phyloP scores from a whole-genome alignment of 2,113 vertebrate species.

The Dipodomys ordii region DNA sequence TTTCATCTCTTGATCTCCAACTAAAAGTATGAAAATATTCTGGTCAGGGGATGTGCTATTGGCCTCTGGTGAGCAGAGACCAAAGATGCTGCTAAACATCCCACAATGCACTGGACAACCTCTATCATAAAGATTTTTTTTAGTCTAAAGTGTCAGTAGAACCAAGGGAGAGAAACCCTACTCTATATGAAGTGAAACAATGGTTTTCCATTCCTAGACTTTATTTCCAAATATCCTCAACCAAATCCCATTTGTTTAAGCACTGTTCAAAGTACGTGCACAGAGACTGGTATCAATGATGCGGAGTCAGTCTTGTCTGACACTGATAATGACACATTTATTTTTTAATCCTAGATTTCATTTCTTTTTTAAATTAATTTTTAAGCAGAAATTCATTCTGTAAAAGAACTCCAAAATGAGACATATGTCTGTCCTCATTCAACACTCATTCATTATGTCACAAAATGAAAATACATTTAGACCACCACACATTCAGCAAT shows the following conservation, averaged over 20 bases:
- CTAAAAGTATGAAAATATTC: background rate
- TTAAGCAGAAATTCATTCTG: conserved; percentile 27
- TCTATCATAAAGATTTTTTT: background rate
- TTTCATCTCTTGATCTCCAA: background rate
- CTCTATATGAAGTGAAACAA: conserved; percentile 17
- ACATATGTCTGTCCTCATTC: conserved; percentile 4
- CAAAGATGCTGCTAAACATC: background rate
- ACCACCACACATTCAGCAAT: background rate
- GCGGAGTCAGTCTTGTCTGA: background rate
- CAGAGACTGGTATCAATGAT: background rate
- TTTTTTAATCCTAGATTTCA: background rate
- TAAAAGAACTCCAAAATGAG: conserved; percentile 22
- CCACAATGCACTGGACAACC: background rate
- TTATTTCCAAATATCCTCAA: conserved; percentile 12
- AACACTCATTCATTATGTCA: conserved; percentile 2
- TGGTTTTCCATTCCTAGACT: background rate
- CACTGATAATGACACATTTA: background rate
- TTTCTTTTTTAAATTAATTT: background rate
- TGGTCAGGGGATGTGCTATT: background rate
- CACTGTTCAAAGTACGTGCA: background rate
- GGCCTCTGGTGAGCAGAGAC: background rate
- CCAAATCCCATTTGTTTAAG: background rate
- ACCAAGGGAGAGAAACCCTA: background rate
- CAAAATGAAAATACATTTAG: conserved; percentile 46
- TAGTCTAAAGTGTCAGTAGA: background rate